Base-by-base conservation (phyloP, 2,797 vertebrate species). In the Lutjanus argentimaculatus region DNA sequence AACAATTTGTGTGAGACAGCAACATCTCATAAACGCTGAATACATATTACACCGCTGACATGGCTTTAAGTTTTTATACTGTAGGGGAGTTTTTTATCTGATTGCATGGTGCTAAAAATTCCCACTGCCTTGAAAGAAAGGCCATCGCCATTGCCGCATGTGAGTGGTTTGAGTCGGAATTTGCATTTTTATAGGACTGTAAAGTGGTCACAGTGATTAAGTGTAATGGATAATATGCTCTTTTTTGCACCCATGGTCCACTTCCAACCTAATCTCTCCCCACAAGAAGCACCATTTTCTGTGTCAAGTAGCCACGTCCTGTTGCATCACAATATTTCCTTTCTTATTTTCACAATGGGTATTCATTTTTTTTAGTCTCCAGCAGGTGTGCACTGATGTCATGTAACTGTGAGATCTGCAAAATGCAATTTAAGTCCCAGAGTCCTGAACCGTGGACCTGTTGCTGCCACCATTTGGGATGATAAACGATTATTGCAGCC, bases 111-210 rank as follows among this genome's bases (percentile, higher is more conserved):
- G 70, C 70, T 75, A 76, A 75, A 85, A 77, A 72, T 0, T 51
- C 61, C 71, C 17, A 40, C 65, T 12, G 42, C 67, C 69, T 49
- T 72, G 16, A 83, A 82, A 68, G 22, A 64, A 56, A 66, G 66
- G 67, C 73, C 55, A 68, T 81, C 82, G 83, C 61, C 75, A 72
- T 73, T 69, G 73, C 67, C 53, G 72, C 52, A 21, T 80, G 69
- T 67, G 82, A 86, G 79, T 58, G 71, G 67, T 78, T 88, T 86
- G 75, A 82, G 65, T 48, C 14, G 0, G 30, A 84, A 92, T 93
- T 91, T 56, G 72, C 88, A 91, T 92, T 91, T 91, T 94, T 91
- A 92, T 90, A 75, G 83, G 87, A 85, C 65, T 83, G 69, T 92
- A 87, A 92, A 86, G 76, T 84, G 56, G 79, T 89, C 82, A 85